phyloP scores from a whole-genome alignment of 2,797 vertebrate genomes.

The Australoheros facetus region DNA sequence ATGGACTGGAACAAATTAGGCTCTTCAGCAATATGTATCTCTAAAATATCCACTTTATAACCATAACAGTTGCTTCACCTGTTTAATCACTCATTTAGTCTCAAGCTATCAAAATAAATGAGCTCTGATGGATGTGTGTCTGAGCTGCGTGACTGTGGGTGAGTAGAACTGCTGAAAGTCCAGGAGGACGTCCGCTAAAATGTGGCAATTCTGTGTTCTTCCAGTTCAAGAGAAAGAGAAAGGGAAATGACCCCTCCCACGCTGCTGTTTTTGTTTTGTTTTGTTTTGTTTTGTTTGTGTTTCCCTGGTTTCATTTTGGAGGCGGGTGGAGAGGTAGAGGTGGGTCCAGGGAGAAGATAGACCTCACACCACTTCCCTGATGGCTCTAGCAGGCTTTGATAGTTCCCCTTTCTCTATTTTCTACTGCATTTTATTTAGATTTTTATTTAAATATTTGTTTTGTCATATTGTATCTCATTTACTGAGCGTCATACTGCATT shows the following conservation, averaged over 20 bases:
- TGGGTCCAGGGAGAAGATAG: background rate
- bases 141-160: constrained; percentile 8
- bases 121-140: background rate
- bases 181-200: constrained; percentile 17
- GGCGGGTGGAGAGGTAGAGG: background rate
- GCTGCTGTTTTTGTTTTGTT: background rate
- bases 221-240: constrained; percentile 21
- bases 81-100: constrained; percentile 16
- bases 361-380: background rate
- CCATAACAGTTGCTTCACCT: background rate
- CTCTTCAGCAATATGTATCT: background rate
- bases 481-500: background rate
- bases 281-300: background rate
- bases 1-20: constrained; percentile 4
- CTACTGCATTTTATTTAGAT: background rate
- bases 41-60: background rate
- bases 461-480: background rate
- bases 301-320: background rate
- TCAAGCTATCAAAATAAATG: constrained; percentile 7
- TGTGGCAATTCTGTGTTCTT: constrained; percentile 1
- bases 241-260: background rate
- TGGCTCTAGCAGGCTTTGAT: background rate
- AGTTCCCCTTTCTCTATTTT: background rate
- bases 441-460: background rate
- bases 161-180: background rate